phyloP scores from a whole-genome alignment of 1,140 invertebrate species.

The Ruditapes philippinarum region DNA sequence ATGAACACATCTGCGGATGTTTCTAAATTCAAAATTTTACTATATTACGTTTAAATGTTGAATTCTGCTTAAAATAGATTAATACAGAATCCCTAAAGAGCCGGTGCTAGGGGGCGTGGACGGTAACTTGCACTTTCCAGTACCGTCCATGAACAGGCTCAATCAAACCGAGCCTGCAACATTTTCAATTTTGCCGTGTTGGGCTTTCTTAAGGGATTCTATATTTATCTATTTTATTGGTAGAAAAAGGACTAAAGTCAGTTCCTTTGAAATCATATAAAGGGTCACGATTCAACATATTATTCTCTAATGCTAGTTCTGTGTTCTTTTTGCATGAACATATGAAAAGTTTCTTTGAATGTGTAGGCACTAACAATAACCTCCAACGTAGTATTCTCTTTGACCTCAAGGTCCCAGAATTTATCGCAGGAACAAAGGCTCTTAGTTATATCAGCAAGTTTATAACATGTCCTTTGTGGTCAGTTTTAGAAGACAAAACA shows the following conservation, averaged over 20 bases:
- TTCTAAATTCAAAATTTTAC: too few relatives aligned
- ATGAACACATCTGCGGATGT: too few relatives aligned
- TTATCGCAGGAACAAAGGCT: not conserved
- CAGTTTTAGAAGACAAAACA: constrained; percentile 20
- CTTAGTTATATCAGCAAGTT: not conserved
- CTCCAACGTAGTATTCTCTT: not conserved
- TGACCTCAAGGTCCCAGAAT: not conserved
- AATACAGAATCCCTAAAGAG: too few relatives aligned
- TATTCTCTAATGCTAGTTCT: constrained; percentile 32
- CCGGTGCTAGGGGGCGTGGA: too few relatives aligned
- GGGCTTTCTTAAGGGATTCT: too few relatives aligned
- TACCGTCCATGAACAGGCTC: too few relatives aligned
- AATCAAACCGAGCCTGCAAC: too few relatives aligned
- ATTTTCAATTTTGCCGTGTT: too few relatives aligned
- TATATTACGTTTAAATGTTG: too few relatives aligned
- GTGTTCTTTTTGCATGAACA: constrained; percentile 33
- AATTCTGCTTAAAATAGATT: too few relatives aligned
- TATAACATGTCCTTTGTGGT: constrained; percentile 22
- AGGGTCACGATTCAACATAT: constrained; percentile 40
- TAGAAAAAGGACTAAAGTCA: not conserved
- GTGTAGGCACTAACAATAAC: not conserved
- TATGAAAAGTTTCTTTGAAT: constrained; percentile 4
- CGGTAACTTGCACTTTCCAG: too few relatives aligned
- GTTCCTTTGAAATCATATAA: constrained; percentile 24
- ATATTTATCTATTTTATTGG: too few relatives aligned